Base-by-base conservation (phyloP, 2,797 vertebrate species). In the Premnoplex brunnescens region DNA sequence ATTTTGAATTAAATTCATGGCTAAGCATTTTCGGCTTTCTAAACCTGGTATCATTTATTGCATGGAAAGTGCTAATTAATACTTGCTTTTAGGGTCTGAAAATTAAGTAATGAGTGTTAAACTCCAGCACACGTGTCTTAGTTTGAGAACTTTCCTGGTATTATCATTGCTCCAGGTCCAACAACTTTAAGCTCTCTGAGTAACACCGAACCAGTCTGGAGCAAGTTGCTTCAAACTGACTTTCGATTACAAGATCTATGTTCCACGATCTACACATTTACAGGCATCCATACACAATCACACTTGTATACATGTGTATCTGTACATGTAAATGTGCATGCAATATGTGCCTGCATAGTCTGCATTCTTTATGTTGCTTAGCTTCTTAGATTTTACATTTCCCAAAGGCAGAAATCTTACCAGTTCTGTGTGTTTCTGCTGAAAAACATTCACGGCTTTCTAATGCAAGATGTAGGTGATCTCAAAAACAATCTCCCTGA, bases 31-130 rank as follows among this genome's bases (percentile, higher is more conserved):
- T 32, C 1, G 5, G 9, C 19, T 67, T 91, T 93, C 56, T 89
- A 80, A 87, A 94, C 46, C 39, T n/a, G 37, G 21, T 36, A 54
- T 15, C 10, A 85, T 77, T 80, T 62, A 64, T 77, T 91, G 68
- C 34, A 72, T 5, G 12, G 48, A 51, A 91, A 83, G 26, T 56
- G 64, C 51, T 79, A 83, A 85, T 71, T 89, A 89, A 64, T 75
- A 80, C 19, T 91, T 88, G 14, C 22, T 94, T 80, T 91, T 63
- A 85, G 68, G 43, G 15, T 60, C 54, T 92, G 43, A 80, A 91
- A 72, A 89, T 26, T 24, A 83, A 91, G 49, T 26, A 73, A 67
- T 24, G 4, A 91, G 60, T 44, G 46, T 54, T 88, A 10, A 93
- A 80, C 12, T 63, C 19, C 26, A 81, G 51, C 26, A 85, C 8